Percentiles rank a stretch among this genome's conserved stretches.
Evolutionary conservation across 2,113 vertebrate genomes (phyloP).

Genomic region (Raja brachyura): DNA sequence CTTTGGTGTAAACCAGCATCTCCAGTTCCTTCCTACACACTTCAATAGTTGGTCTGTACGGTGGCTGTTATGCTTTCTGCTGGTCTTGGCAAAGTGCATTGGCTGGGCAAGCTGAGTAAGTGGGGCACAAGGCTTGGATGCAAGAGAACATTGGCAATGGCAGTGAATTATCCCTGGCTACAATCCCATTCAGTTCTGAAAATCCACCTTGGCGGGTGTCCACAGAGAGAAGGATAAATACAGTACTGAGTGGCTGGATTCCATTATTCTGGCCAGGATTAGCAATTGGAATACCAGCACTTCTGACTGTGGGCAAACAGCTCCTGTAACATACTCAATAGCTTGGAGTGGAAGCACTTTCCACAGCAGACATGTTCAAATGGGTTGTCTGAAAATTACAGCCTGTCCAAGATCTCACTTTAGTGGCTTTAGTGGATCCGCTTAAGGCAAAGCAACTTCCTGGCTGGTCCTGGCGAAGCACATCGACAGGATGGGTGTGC

Average conservation of each 20-base stretch:
- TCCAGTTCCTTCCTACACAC: no score
- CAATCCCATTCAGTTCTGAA: neutral
- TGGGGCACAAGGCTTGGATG: neutral
- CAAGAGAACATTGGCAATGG: neutral
- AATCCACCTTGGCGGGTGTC: neutral
- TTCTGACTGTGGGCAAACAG: neutral
- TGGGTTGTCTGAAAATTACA: neutral
- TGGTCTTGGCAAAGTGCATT: neutral
- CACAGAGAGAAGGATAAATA: neutral
- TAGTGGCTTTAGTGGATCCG: neutral
- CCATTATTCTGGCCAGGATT: neutral
- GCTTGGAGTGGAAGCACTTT: neutral
- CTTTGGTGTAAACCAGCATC: no score
- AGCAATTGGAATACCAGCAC: neutral
- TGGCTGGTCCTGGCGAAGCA: no score
- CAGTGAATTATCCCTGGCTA: neutral
- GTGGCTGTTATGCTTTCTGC: neutral
- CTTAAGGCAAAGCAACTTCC: neutral
- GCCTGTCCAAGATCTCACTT: neutral
- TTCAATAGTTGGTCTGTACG: neutral
- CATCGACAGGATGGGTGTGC: neutral
- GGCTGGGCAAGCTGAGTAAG: neutral
- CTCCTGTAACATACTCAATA: neutral
- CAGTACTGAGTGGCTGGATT: neutral
- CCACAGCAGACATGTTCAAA: neutral